Evolutionary conservation across 2,113 vertebrate species (phyloP), one percentile per base, ranked within the genome.

Genomic region (Tiliqua scincoides): DNA sequence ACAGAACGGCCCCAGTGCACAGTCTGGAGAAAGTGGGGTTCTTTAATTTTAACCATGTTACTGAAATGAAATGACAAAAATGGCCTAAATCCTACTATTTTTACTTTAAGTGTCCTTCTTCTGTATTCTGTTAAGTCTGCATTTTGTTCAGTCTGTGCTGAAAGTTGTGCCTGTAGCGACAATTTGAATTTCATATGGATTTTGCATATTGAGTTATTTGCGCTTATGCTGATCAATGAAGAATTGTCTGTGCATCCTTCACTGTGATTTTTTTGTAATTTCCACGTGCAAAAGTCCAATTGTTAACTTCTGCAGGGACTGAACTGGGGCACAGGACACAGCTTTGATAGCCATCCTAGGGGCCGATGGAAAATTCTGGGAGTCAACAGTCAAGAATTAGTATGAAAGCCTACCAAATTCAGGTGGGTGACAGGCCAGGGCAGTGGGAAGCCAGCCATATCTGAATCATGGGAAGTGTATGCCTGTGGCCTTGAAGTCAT

Each of bases 151-250:
- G 30, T 10, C n/a, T 35, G 21, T 2, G 9, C n/a, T 79, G 21
- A 40, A 52, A 14, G 48, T 48, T 48, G 40, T 48, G 17, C 40
- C 79, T n/a, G 17, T 30, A n/a, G 62, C 62, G 10, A 27, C 79
- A 81, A 81, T 67, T 67, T 81, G 52, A 67, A 67, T 67, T 67
- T 80, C 27, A n/a, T 67, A 80, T 67, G 62, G 79, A 80, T 80
- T 67, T 80, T 81, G 62, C 30, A 48, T 81, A 48, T 67, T 48
- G 79, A 81, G 37, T 52, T 32, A 8, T 43, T 7, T 67, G 40
- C n/a, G 37, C 12, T 43, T 52, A 67, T 48, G 40, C 27, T 17
- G 7, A 65, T 81, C 79, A 67, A 81, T n/a, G 62, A 43, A 67
- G 63, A 80, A n/a, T n/a, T 67, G 62, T 21, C 62, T 57, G 54